Evolutionary conservation across 35 echinoderm and acorn worm species (phyloP).

Genomic region (Patiria miniata): DNA sequence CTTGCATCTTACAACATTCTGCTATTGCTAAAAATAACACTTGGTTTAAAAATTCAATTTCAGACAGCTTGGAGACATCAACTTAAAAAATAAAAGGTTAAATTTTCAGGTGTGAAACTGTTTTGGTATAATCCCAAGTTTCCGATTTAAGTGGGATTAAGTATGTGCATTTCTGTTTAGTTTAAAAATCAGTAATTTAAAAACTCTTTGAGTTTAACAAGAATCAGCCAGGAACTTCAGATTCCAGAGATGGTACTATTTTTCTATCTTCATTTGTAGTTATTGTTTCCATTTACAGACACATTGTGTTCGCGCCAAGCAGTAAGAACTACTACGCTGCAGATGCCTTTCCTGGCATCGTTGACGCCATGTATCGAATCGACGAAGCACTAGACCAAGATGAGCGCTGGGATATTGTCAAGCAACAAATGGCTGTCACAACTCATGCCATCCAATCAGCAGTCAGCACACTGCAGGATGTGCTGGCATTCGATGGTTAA

Average conservation of each 20-base stretch:
- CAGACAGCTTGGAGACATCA: too few relatives aligned
- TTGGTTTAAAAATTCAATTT: too few relatives aligned
- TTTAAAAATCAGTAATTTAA: too few relatives aligned
- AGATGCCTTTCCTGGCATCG: slow-evolving; percentile 76
- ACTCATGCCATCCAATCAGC: slow-evolving; percentile 73
- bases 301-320: slow-evolving; percentile 88
- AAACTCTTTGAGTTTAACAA: not conserved
- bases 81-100: too few relatives aligned
- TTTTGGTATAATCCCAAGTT: too few relatives aligned
- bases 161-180: too few relatives aligned
- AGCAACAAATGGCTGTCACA: slow-evolving; percentile 59
- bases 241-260: not conserved
- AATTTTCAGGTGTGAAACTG: too few relatives aligned
- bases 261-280: not conserved
- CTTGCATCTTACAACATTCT: too few relatives aligned
- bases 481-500: slow-evolving; percentile 24
- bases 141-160: too few relatives aligned
- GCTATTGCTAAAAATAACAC: too few relatives aligned
- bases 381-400: slow-evolving; percentile 62
- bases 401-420: slow-evolving; percentile 53
- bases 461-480: slow-evolving; percentile 65
- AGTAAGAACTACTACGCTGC: slow-evolving; percentile 75
- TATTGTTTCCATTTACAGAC: slow-evolving; percentile 42
- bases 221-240: too few relatives aligned
- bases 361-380: slow-evolving; percentile 86